Percentiles rank a stretch among this genome's conserved stretches.
These are phyloP conservation scores for Mycetomoellerius zeteki DNA, from an alignment of 1,140 invertebrate species.

Conservation along the genomic window DNA sequence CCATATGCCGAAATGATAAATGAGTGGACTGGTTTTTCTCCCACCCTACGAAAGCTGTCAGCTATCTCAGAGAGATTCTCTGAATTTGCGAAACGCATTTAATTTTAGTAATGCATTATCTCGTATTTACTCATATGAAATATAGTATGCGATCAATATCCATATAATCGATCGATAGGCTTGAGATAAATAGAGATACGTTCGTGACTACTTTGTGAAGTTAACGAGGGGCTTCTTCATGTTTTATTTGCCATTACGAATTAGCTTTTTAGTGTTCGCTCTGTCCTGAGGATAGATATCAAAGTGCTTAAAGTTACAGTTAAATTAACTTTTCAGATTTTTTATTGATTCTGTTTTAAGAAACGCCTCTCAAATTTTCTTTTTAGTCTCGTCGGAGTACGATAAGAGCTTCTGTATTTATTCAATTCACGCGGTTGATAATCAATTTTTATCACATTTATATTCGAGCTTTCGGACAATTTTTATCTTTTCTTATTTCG, in stretches of 20 bases:
- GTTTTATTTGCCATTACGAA: constrained; percentile 5
- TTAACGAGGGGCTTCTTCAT: not conserved
- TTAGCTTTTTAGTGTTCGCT: not conserved
- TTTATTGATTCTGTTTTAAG: not conserved
- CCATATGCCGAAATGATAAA: constrained; percentile 3
- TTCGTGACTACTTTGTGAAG: not conserved
- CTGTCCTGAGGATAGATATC: not conserved
- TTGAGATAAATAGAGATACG: not conserved
- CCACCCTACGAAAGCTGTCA: not conserved
- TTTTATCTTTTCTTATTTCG: not conserved
- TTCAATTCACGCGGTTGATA: not conserved
- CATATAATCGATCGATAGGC: constrained; percentile 1
- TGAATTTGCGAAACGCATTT: not conserved
- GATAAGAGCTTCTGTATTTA: no score
- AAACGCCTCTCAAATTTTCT: not conserved
- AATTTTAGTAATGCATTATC: constrained; percentile 1
- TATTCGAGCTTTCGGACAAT: not conserved
- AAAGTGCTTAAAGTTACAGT: not conserved
- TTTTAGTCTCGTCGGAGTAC: not conserved
- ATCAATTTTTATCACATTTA: constrained; percentile 7
- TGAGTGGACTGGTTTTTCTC: constrained; percentile 17
- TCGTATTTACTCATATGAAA: not conserved
- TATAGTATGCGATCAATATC: not conserved
- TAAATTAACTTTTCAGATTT: not conserved
- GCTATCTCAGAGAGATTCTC: not conserved